These are phyloP conservation scores for Notamacropus eugenii DNA, from an alignment of 2,797 vertebrate species.

Conservation along the genomic window DNA sequence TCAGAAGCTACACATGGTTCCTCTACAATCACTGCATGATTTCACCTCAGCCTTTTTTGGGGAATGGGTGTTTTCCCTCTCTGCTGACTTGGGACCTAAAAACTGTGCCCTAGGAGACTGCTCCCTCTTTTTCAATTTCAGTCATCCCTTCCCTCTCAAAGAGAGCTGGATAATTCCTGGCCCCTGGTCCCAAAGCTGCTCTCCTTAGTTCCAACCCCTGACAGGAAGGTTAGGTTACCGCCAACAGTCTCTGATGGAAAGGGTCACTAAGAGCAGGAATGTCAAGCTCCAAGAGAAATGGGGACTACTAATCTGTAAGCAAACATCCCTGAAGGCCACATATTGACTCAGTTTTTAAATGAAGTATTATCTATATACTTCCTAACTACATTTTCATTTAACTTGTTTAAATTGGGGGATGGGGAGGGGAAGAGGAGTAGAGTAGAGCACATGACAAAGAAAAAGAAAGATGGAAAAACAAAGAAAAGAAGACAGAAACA, in stretches of 20 bases:
- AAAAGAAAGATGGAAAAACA: not conserved
- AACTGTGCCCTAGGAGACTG: too few species aligned
- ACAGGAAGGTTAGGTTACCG: not conserved
- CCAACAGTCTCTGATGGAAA: not conserved
- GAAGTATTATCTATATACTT: not conserved
- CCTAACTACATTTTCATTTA: not conserved
- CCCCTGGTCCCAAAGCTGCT: not conserved
- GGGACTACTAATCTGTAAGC: not conserved
- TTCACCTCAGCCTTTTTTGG: not conserved
- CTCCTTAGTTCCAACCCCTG: not conserved
- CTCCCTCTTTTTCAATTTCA: too few species aligned
- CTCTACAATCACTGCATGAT: not conserved
- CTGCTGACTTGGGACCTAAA: not conserved
- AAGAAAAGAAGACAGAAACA: not conserved
- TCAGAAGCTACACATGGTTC: not conserved
- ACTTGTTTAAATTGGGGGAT: not conserved
- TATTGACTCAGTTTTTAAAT: not conserved
- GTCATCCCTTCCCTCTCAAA: too few species aligned
- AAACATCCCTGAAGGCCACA: not conserved
- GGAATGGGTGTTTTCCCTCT: not conserved
- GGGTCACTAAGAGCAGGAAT: not conserved
- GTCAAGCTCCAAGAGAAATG: not conserved
- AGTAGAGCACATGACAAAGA: not conserved
- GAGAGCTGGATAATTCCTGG: not conserved
- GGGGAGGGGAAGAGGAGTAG: not conserved